Evolutionary conservation across 1,140 invertebrate species (phyloP).

Genomic region (Aphelinus certus): DNA sequence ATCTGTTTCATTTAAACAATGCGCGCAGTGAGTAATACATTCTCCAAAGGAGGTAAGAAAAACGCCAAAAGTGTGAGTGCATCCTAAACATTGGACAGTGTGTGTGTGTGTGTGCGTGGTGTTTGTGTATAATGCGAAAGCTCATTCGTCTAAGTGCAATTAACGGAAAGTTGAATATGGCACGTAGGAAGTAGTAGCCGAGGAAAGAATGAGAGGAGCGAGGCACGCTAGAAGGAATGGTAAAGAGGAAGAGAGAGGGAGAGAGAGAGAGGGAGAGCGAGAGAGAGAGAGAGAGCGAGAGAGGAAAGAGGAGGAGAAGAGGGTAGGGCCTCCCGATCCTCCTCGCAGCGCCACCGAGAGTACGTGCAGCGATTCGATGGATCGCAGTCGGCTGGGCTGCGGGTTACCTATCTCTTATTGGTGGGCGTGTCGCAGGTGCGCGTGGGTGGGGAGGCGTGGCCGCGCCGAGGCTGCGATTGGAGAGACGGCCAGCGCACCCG

Average conservation of each 20-base stretch:
- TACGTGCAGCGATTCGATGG: slow-evolving; percentile 34
- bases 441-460: slow-evolving; percentile 61
- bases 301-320: slow-evolving; percentile 14
- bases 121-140: no score
- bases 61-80: background rate
- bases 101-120: no score
- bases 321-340: slow-evolving; percentile 11
- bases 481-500: slow-evolving; percentile 35
- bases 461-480: slow-evolving; percentile 48
- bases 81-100: background rate
- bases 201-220: slow-evolving; percentile 41
- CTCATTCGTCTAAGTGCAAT: background rate
- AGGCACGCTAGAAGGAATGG: slow-evolving; percentile 43
- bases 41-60: background rate
- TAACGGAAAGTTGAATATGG: slow-evolving; percentile 21
- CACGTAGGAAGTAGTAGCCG: slow-evolving; percentile 33
- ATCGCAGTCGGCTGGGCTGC: slow-evolving; percentile 19
- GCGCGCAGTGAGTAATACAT: background rate
- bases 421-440: slow-evolving; percentile 60
- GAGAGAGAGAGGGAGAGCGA: slow-evolving; percentile 29
- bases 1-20: no score
- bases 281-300: no score
- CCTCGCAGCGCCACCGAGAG: slow-evolving; percentile 34
- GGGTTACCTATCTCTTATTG: slow-evolving; percentile 50
- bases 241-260: slow-evolving; percentile 44